Conservation (phyloP, 2,888 invertebrate species). For the Callimorpha dominula region DNA sequence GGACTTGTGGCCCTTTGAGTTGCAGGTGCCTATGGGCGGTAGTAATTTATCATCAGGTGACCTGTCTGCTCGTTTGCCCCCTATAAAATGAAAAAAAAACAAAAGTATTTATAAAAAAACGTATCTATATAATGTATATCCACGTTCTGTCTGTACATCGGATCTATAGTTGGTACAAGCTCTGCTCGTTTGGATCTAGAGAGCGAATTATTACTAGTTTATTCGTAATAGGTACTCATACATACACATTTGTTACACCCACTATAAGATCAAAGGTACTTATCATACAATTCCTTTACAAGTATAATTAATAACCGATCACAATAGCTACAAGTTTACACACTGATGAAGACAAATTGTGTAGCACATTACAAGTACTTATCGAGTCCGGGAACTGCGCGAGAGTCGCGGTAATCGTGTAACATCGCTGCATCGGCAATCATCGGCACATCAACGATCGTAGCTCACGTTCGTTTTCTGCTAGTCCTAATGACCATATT, state of each 20-base stretch:
- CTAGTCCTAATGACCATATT: conserved; percentile 17
- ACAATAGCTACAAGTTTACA: conserved; percentile 12
- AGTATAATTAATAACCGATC: conserved; percentile 20
- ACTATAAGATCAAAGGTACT: not conserved
- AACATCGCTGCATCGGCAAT: conserved; percentile 20
- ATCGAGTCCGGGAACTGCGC: not conserved
- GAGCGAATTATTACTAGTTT: not conserved
- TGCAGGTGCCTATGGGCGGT: too few relatives aligned
- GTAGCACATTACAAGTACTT: conserved; percentile 1
- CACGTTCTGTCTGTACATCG: too few relatives aligned
- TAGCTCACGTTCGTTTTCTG: conserved; percentile 22
- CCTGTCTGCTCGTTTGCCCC: too few relatives aligned
- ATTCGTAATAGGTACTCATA: not conserved
- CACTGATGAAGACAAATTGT: conserved; percentile 40
- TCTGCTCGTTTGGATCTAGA: too few relatives aligned
- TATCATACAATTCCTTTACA: conserved; percentile 1
- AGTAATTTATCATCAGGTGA: too few relatives aligned
- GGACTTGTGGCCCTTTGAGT: too few relatives aligned
- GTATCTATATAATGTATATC: too few relatives aligned
- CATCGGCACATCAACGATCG: conserved; percentile 20
- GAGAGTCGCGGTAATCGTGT: conserved; percentile 24
- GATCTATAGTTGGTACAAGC: too few relatives aligned
- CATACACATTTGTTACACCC: not conserved
- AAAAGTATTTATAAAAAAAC: too few relatives aligned
- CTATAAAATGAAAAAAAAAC: too few relatives aligned